Evolutionary conservation across 2,797 vertebrate species (phyloP).

Genomic region (Gymnoscopelus microlampas): DNA sequence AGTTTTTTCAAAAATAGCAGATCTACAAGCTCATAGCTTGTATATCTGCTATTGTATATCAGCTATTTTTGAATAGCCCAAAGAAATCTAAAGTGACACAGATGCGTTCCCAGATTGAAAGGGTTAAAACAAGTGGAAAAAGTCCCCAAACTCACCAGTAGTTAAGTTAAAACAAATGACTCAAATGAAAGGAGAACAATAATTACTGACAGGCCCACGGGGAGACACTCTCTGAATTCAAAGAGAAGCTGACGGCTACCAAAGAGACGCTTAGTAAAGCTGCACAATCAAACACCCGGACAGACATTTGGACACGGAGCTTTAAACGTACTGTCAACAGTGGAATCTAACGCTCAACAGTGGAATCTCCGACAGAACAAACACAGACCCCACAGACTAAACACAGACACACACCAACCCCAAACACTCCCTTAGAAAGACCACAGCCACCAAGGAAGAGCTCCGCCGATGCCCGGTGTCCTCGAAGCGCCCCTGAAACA

Average conservation of each 20-base stretch:
- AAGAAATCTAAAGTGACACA: too few relatives aligned
- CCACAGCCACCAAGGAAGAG: conserved; percentile 67
- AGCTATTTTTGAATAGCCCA: too few relatives aligned
- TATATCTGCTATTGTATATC: too few relatives aligned
- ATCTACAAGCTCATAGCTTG: too few relatives aligned
- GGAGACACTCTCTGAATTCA: conserved; percentile 44
- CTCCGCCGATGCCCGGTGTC: conserved; percentile 68
- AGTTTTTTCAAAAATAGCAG: too few relatives aligned
- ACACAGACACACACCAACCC: conserved; percentile 75
- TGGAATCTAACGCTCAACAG: conserved; percentile 81
- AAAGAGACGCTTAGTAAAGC: conserved; percentile 65
- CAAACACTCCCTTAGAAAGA: conserved; percentile 65
- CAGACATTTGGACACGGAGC: conserved; percentile 79
- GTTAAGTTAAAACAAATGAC: neutral
- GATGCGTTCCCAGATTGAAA: too few relatives aligned
- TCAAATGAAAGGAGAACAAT: neutral
- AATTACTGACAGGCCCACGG: conserved; percentile 33
- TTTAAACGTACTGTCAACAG: conserved; percentile 82
- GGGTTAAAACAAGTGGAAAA: too few relatives aligned
- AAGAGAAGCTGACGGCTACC: conserved; percentile 58
- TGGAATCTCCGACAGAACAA: conserved; percentile 80
- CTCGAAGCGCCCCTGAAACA: conserved; percentile 5
- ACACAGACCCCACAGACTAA: conserved; percentile 79
- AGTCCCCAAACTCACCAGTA: neutral
- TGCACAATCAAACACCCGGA: conserved; percentile 79